Base-by-base conservation (phyloP, 1,140 invertebrate species). In the Calliphora vicina region DNA sequence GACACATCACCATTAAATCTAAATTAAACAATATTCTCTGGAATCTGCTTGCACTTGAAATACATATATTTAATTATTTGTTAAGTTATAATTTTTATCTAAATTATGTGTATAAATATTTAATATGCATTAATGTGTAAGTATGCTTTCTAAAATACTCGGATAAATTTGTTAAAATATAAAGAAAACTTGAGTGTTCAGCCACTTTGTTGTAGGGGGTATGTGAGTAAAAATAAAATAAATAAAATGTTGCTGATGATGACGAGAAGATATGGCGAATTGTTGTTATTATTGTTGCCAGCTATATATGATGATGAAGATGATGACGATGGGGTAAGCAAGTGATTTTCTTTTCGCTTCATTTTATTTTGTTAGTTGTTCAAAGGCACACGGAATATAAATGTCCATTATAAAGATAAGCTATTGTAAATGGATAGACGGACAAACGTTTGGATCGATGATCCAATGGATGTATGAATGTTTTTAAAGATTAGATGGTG, bases 331-430 rank as follows among this genome's bases (percentile, higher is more conserved):
- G 50, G 50, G n/a, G 17, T 57, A 57, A 57, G 50, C 50, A 57
- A 57, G n/a, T 57, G 0, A 57, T 57, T 57, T 17, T 57, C 15
- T 57, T 57, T 57, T 17, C 50, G 6, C n/a, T n/a, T 57, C 50
- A 57, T 57, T 57, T 57, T 6, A 17, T 57, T 57, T 57, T 57
- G 15, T n/a, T 2, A 57, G 50, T n/a, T 57, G 15, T 57, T 57
- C n/a, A 57, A 57, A 57, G 50, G n/a, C 50, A 57, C 50, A 57
- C n/a, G 50, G 50, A 57, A 57, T 57, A 57, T 57, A n/a, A 57
- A 57, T 57, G 15, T 15, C 50, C 50, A 57, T 57, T 57, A 57
- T n/a, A 57, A n/a, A 57, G 50, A 57, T 57, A 57, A 57, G 50
- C 50, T 57, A n/a, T n/a, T n/a, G n/a, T n/a, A 57, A 57, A n/a